A percentile compares a stretch with the other conserved stretches of the same genome.
Evolutionary conservation across 2,113 vertebrate genomes (phyloP).

Genomic region (Eublepharis macularius): DNA sequence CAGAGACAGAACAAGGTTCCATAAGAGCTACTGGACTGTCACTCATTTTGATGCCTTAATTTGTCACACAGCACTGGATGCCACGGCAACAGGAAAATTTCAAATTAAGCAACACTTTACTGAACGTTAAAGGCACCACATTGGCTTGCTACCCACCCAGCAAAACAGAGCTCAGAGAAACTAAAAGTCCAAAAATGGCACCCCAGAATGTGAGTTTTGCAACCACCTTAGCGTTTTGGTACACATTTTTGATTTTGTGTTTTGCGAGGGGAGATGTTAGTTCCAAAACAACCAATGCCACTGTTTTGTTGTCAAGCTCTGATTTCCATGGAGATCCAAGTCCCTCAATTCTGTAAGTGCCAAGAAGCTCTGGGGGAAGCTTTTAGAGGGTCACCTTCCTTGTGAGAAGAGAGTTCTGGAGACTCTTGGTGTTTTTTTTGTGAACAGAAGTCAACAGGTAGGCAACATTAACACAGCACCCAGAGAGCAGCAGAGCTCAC

Average conservation of each 20-base stretch:
- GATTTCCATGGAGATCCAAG: not conserved
- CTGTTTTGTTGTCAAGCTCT: not conserved
- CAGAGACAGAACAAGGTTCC: not conserved
- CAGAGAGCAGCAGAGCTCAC: too few relatives aligned
- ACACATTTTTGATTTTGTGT: not conserved
- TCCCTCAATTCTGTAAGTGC: not conserved
- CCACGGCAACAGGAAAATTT: not conserved
- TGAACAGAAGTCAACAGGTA: not conserved
- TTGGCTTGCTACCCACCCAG: not conserved
- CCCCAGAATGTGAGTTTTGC: not conserved
- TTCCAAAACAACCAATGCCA: not conserved
- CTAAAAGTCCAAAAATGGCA: not conserved
- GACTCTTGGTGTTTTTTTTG: too few relatives aligned
- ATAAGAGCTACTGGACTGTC: not conserved
- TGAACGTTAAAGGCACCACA: too few relatives aligned
- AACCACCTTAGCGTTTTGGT: not conserved
- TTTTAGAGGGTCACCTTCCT: not conserved
- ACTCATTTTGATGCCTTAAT: conserved; percentile 3
- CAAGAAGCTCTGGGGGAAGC: too few relatives aligned
- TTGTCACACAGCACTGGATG: not conserved
- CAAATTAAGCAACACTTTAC: not conserved
- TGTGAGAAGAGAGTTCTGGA: not conserved
- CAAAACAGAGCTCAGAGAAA: not conserved
- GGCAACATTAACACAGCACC: too few relatives aligned
- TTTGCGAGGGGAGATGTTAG: not conserved